phyloP scores from a whole-genome alignment of 2,888 invertebrate genomes.

The Spialia ferax region DNA sequence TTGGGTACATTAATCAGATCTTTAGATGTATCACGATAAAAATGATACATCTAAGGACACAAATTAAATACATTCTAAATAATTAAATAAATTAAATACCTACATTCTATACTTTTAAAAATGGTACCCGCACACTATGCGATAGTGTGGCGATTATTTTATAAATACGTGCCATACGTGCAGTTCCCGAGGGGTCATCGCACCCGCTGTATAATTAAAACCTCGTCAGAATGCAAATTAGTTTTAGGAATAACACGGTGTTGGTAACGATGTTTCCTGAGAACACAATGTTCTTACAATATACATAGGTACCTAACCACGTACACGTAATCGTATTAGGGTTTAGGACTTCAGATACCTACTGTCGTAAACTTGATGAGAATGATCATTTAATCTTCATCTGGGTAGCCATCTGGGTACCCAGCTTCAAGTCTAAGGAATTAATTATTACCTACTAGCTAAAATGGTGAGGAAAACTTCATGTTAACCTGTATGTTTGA shows the following conservation, averaged over 20 bases:
- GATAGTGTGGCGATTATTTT: background rate
- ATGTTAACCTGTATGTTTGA: too few relatives aligned
- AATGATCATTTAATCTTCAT: too few relatives aligned
- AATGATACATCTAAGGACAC: too few relatives aligned
- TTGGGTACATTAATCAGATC: too few relatives aligned
- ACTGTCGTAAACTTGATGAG: too few relatives aligned
- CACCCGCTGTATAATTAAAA: slow-evolving; percentile 19
- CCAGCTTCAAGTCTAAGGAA: too few relatives aligned
- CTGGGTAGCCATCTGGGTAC: too few relatives aligned
- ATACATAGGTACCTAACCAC: background rate
- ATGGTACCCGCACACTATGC: background rate
- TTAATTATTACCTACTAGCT: too few relatives aligned
- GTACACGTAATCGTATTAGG: background rate
- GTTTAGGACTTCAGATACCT: background rate
- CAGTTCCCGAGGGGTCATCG: slow-evolving; percentile 11
- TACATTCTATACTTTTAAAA: background rate
- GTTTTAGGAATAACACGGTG: slow-evolving; percentile 45
- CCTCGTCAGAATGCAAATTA: slow-evolving; percentile 36
- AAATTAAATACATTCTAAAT: too few relatives aligned
- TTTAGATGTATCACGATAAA: too few relatives aligned
- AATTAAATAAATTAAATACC: too few relatives aligned
- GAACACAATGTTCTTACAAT: slow-evolving; percentile 6
- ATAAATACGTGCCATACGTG: background rate
- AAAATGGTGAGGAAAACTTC: too few relatives aligned
- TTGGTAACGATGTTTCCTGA: slow-evolving; percentile 38